Evolutionary conservation across 1,140 invertebrate genomes (phyloP), one percentile per base, ranked within the genome.

Genomic region (Coenobita brevimanus): DNA sequence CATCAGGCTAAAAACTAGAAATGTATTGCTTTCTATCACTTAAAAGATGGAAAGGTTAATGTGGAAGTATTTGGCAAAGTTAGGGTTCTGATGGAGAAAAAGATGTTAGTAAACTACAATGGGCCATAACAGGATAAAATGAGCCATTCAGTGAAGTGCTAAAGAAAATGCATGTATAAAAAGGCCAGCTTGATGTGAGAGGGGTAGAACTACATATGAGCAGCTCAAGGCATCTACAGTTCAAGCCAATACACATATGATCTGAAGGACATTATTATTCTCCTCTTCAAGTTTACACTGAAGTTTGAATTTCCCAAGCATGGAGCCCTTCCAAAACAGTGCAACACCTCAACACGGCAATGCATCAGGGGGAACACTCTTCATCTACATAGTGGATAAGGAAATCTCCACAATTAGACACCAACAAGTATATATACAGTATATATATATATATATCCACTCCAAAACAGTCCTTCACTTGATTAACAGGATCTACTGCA

Each of bases 1-100:
- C 85, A 71, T 71, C 62, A 87, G 85, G 85, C 85, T 87, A 87
- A 87, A 87, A 81, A 71, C 85, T 87, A 87, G 76, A 80, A 67
- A 87, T 87, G 85, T 87, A 87, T 87, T 87, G 85, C 85, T 87
- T 87, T 81, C 85, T 87, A 79, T 87, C 85, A 87, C 85, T 87
- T 87, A 80, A 87, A 80, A 87, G 85, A 87, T 81, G 85, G 64
- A 87, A 62, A 87, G 85, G 78, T 43, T 80, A 87, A 80, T 73
- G 64, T 86, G 76, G 82, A 87, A 87, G 85, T 87, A 81, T 60
- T 71, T 71, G 67, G 85, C 81, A 71, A 80, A 81, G 85, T 80
- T 50, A 76, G 71, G 73, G 50, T 60, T 64, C 75, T 64, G 33
- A 54, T 71, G 67, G 43, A 73, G 64, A 81, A 80, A 87, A 80